phyloP scores from a whole-genome alignment of 2,113 vertebrate species.

The Pseudorasbora parva region DNA sequence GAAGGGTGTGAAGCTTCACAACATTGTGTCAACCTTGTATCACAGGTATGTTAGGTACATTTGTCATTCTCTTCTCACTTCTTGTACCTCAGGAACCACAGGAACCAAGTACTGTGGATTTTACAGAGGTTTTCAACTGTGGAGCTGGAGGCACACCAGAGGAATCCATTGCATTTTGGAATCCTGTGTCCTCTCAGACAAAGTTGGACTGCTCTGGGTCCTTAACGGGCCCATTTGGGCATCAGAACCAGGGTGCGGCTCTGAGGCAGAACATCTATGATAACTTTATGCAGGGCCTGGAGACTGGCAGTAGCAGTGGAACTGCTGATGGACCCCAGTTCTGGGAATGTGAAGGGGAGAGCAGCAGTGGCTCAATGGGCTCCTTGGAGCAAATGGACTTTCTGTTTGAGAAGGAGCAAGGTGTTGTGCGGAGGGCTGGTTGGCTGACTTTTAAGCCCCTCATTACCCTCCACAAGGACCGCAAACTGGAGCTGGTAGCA shows the following conservation, averaged over 20 bases:
- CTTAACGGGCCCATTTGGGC: conserved; percentile 55
- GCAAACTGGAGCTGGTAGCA: conserved; percentile 90
- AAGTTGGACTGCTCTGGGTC: conserved; percentile 72
- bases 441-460: conserved; percentile 96
- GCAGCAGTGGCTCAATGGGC: conserved; percentile 88
- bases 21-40: conserved; percentile 1
- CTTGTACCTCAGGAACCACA: conserved; percentile 5
- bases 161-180: conserved; percentile 54
- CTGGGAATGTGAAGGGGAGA: conserved; percentile 75
- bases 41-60: not conserved
- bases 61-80: not conserved
- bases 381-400: conserved; percentile 93
- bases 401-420: conserved; percentile 94
- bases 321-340: conserved; percentile 55
- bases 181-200: conserved; percentile 71
- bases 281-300: conserved; percentile 91
- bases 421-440: conserved; percentile 91
- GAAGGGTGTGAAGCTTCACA: not conserved
- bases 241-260: conserved; percentile 69
- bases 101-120: conserved; percentile 39
- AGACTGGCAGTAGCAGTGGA: conserved; percentile 72
- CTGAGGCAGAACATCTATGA: conserved; percentile 87
- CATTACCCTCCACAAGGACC: conserved; percentile 91
- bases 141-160: conserved; percentile 64
- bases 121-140: conserved; percentile 23